Evolutionary conservation across 2,888 invertebrate genomes (phyloP).

Genomic region (Protophormia terraenovae): DNA sequence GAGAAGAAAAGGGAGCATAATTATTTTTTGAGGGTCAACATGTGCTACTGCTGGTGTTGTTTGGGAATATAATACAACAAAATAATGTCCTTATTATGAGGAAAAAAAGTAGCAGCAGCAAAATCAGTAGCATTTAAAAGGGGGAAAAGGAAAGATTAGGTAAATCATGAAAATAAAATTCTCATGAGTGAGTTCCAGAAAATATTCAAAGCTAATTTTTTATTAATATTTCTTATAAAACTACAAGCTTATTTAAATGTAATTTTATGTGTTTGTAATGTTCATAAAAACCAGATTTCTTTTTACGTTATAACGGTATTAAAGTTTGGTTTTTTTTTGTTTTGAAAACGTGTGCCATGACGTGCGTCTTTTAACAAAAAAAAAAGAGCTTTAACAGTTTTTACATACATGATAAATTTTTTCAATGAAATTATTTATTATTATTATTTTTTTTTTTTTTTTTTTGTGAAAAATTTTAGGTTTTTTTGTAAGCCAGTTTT

Average conservation of each 20-base stretch:
- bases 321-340: constrained; percentile 34
- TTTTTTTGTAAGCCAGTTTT: constrained; percentile 52
- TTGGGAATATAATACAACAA: neutral
- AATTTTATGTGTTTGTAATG: constrained; percentile 10
- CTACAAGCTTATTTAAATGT: no score
- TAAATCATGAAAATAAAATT: no score
- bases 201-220: neutral
- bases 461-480: neutral
- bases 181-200: neutral
- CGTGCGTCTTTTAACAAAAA: constrained; percentile 45
- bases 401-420: constrained; percentile 30
- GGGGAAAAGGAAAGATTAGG: no score
- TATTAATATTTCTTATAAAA: no score
- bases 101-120: neutral
- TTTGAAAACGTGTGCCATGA: constrained; percentile 58
- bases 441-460: neutral
- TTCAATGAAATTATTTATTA: constrained; percentile 48
- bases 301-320: constrained; percentile 56
- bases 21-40: constrained; percentile 59
- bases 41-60: constrained; percentile 27
- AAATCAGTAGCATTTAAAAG: neutral
- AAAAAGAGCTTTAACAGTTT: constrained; percentile 44
- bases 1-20: constrained; percentile 13
- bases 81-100: constrained; percentile 11
- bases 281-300: constrained; percentile 49